A percentile compares a stretch with the other conserved stretches of the same genome.
phyloP scores from a whole-genome alignment of 2,113 vertebrate genomes.

The Danio rerio region GRCz12tu NC_133178.1:29916001-29916500 shows the following conservation, averaged over 20 bases:
- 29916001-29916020: too few species aligned
- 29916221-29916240: neutral
- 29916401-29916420: conserved; percentile 96
- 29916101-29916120: too few species aligned
- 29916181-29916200: neutral
- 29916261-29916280: conserved; percentile 80
- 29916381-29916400: conserved; percentile 95
- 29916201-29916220: neutral
- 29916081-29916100: too few species aligned
- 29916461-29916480: conserved; percentile 89
- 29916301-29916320: conserved; percentile 90
- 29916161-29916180: too few species aligned
- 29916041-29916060: too few species aligned
- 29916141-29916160: too few species aligned
- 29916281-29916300: conserved; percentile 87
- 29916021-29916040: too few species aligned
- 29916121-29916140: too few species aligned
- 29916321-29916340: conserved; percentile 95
- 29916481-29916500: conserved; percentile 95
- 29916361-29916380: conserved; percentile 89
- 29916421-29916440: conserved; percentile 88
- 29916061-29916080: too few species aligned
- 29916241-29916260: neutral
- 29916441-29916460: conserved; percentile 91
- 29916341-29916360: conserved; percentile 93